Base-by-base conservation (phyloP, 2,113 vertebrate genomes). In the Amblyopsis rosae region DNA sequence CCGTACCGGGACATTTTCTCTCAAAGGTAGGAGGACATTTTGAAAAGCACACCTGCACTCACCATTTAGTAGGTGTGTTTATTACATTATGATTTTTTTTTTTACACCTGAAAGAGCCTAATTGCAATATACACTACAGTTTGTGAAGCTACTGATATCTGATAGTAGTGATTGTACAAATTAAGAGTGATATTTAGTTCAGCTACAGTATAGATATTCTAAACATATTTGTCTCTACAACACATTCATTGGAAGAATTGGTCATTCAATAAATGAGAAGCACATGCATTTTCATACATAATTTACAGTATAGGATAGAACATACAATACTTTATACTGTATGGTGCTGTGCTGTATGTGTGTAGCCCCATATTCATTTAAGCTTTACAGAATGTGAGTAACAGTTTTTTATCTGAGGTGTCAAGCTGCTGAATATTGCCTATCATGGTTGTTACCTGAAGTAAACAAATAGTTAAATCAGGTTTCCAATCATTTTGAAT, bases 1-100 rank as follows among this genome's bases (percentile, higher is more conserved):
- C 97, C 98, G 51, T 99, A 99, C 92, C 85, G 98, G 59, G 98
- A 99, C 9, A 94, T 95, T 45, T 99, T 99, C 87, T 99, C 98
- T 70, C 98, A 99, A 87, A 96, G 98, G 98, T 99, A 94, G 85
- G 84, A 60, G 15, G 13, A 12, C 49, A 62, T n/a, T 48, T 11
- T 19, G 15, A 26, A 11, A 32, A 10, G 51, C 47, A 33, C 26
- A 59, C 26, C 11, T 41, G 35, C 7, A 8, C 7, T 41, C 7
- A 41, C 35, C 35, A 41, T 8, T 41, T 41, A 41, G 35, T 5
- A 41, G 35, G 4, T 41, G 49, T 11, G 49, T 13, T 50, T 62
- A 48, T 32, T n/a, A 53, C 26, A 26, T 26, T 26, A 26, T 26
- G 2, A 0, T 3, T 68, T 78, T 4, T 48, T 9, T 77, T 54